Evolutionary conservation across 2,113 vertebrate species (phyloP).

Genomic region (Onychostoma macrolepis): DNA sequence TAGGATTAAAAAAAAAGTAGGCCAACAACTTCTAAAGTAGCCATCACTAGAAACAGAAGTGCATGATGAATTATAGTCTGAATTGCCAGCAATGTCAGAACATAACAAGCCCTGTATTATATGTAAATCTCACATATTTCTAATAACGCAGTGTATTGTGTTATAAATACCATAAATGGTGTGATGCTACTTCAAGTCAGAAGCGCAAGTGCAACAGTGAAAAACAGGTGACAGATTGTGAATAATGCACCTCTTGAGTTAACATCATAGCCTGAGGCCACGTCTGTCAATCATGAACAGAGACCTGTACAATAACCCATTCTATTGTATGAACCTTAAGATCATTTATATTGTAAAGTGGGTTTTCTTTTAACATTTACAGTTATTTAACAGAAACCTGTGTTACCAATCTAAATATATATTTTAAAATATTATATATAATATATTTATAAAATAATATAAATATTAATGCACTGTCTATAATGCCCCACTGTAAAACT

Average conservation of each 20-base stretch:
- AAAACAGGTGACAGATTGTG: constrained; percentile 21
- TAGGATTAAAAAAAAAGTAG: background rate
- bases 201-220: background rate
- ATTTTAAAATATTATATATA: background rate
- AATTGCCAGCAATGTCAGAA: background rate
- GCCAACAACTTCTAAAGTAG: background rate
- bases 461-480: background rate
- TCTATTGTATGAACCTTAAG: background rate
- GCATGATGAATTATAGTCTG: background rate
- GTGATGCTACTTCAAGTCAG: background rate
- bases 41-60: background rate
- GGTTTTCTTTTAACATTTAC: background rate
- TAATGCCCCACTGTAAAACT: too few species aligned
- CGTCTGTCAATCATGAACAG: background rate
- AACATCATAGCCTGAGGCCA: background rate
- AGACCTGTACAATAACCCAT: constrained; percentile 4
- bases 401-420: background rate
- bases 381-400: background rate
- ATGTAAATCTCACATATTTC: background rate
- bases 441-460: background rate
- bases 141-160: background rate
- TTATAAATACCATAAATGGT: constrained; percentile 8
- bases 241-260: background rate
- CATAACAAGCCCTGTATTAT: background rate
- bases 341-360: background rate